Base-by-base conservation (phyloP, 2,113 vertebrate species). In the Caracal caracal region DNA sequence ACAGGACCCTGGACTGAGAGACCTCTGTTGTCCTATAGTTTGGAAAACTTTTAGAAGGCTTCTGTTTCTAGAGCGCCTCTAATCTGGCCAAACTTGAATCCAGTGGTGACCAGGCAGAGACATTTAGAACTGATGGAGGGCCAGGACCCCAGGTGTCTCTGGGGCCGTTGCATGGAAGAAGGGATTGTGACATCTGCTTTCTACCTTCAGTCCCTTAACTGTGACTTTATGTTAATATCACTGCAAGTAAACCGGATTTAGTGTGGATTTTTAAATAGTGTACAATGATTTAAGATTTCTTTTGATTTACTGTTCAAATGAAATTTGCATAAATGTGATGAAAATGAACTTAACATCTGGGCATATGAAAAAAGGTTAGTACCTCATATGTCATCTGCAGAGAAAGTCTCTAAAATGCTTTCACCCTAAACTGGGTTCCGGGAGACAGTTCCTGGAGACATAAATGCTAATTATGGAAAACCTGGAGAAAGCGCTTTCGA, bases 251-350 rank as follows among this genome's bases (percentile, higher is more conserved):
- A 98, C 94, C 1, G 76, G 95, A 96, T 98, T 98, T 97, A 97
- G 96, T 98, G 78, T 75, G 97, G 82, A 82, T 97, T 93, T 97
- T 97, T 97, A 93, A 95, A n/a, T 98, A 97, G 97, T 96, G 93
- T 94, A 96, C 93, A 83, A 35, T 96, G 98, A 96, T 98, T 98
- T 98, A 98, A 98, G 98, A 97, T 98, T 98, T 98, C 98, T 98
- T 98, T 98, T 98, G 90, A 87, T 98, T 98, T 98, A 97, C 97
- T 97, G 96, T 97, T 98, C 35, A 11, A 49, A 97, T 83, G 97
- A 97, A 93, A 98, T 98, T 98, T 98, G 96, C 97, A 98, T 98
- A 98, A 96, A 96, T 95, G 96, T 88, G 96, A 97, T 97, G 97
- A 96, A 96, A 97, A 96, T 98, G 97, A 98, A 97, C 93, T 97